Evolutionary conservation across 1,140 invertebrate genomes (phyloP), one percentile per base, ranked within the genome.

Genomic region (Panagrolaimus sp.): DNA sequence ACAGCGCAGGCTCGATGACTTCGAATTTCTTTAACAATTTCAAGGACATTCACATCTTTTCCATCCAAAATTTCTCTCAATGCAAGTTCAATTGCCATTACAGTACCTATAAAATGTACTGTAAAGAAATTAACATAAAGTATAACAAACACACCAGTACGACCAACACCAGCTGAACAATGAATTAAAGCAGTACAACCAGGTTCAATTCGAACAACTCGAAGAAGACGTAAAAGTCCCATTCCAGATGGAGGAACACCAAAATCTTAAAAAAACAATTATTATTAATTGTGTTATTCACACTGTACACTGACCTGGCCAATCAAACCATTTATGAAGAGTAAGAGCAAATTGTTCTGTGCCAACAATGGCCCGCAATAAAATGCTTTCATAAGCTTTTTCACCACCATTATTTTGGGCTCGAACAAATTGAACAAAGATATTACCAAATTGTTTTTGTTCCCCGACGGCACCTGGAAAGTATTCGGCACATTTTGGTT

Each of bases 1-100:
- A 71, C 43, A 3, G 70, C 17, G 5, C 21, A 17, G n/a, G 52
- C 47, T 2, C 70, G 70, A 14, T 44, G 28, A 24, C 15, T 43
- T 28, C 70, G 46, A 17, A 71, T 43, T 48, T 71, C 70, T 55
- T 72, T 71, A 17, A 71, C 69, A 38, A 70, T 43, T 24, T 70
- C 68, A 32, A 44, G 65, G 10, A 58, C 44, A 44, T 48, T 67
- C 6, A 67, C 17, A 1, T 67, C 65, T 43, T 67, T 67, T 12
- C 65, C 65, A 0, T 67, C 65, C 24, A 67, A 38, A 7, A 67
- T 10, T 17, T 9, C 28, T 14, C 65, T 21, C 1, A 67, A 38
- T 2, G 17, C 26, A 32, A 67, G 24, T 17, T 67, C 65, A 43
- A 32, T 26, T 8, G 44, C 63, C 63, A 43, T 65, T 45, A 65